A percentile compares a stretch with the other conserved stretches of the same genome.
These are phyloP conservation scores for Drosophila barbarae DNA, from an alignment of 2,888 invertebrate species.

Conservation along the genomic window DNA sequence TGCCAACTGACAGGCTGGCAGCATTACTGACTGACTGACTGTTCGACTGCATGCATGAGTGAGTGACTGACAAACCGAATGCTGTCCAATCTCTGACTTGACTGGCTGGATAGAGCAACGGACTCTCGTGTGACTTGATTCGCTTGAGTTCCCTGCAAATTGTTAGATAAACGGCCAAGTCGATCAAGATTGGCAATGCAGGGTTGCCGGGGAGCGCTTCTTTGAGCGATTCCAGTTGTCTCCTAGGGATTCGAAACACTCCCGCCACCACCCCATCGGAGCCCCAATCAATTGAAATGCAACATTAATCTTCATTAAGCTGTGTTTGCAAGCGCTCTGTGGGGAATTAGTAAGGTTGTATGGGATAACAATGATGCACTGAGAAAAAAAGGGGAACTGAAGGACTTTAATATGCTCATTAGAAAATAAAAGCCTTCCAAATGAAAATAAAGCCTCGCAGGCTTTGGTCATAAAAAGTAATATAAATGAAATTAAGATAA, in stretches of 20 bases:
- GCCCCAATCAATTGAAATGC: slow-evolving; percentile 21
- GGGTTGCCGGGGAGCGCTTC: slow-evolving; percentile 22
- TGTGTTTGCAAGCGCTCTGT: slow-evolving; percentile 42
- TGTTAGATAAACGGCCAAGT: slow-evolving; percentile 62
- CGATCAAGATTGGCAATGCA: slow-evolving; percentile 49
- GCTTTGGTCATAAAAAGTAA: not conserved
- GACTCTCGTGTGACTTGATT: slow-evolving; percentile 41
- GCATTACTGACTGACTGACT: slow-evolving; percentile 16
- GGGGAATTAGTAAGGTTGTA: not conserved
- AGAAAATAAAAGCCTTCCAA: not conserved
- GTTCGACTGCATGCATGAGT: slow-evolving; percentile 28
- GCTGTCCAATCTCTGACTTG: slow-evolving; percentile 17
- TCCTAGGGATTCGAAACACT: slow-evolving; percentile 10
- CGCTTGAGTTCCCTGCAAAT: slow-evolving; percentile 43
- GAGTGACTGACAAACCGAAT: slow-evolving; percentile 30
- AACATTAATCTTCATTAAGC: slow-evolving; percentile 60
- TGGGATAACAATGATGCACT: slow-evolving; percentile 8
- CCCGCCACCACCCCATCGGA: not conserved
- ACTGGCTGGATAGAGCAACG: slow-evolving; percentile 11
- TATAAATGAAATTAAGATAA: not conserved
- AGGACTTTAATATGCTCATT: not conserved
- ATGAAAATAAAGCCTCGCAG: not conserved
- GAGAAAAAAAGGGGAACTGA: not conserved
- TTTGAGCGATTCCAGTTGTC: slow-evolving; percentile 40
- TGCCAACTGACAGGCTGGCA: slow-evolving; percentile 29